Evolutionary conservation across 2,888 invertebrate species (phyloP), one percentile per base, ranked within the genome.

Genomic region (Pseudococcus viburni): DNA sequence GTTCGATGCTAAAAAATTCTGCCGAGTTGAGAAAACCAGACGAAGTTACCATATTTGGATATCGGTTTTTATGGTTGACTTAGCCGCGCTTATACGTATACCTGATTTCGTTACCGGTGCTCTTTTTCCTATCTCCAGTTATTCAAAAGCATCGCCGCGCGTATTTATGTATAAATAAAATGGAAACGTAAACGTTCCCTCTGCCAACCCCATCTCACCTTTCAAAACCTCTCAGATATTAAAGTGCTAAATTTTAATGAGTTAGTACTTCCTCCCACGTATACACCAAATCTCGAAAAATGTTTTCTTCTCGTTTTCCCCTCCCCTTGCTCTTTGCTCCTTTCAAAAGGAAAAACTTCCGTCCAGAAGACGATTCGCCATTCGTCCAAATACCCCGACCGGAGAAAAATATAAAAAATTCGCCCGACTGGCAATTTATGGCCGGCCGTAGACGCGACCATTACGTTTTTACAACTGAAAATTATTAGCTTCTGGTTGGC

Each of bases 211-310:
- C 64, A 22, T 42, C 42, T 42, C 42, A 9, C 42, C 64, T 19
- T 59, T 64, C 64, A 59, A 3, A 64, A 73, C 33, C 73, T 33
- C 26, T 39, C 33, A 73, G 11, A 83, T 42, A 83, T 83, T 83
- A 83, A 83, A 83, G 80, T 46, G 80, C 80, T 83, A 83, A 83
- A 83, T 83, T 83, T 83, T 83, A 83, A 83, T 83, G 80, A 83
- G 80, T 83, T 83, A 83, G 80, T 83, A 12, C 80, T 83, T 83
- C 80, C 80, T 83, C 42, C 80, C 12, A 83, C 42, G 17, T 8
- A n/a, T 22, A 22, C 22, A 59, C 0, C 64, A 55, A 64, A 64
- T 64, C 64, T 64, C 59, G 64, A 64, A 22, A 64, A 64, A 83
- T 17, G n/a, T 80, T 42, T 39, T 73, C 12, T 73, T 33, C 77